Percentiles rank a stretch among this genome's conserved stretches.
Conservation (phyloP, 2,888 invertebrate species). For the Brachylomia viminalis region DNA sequence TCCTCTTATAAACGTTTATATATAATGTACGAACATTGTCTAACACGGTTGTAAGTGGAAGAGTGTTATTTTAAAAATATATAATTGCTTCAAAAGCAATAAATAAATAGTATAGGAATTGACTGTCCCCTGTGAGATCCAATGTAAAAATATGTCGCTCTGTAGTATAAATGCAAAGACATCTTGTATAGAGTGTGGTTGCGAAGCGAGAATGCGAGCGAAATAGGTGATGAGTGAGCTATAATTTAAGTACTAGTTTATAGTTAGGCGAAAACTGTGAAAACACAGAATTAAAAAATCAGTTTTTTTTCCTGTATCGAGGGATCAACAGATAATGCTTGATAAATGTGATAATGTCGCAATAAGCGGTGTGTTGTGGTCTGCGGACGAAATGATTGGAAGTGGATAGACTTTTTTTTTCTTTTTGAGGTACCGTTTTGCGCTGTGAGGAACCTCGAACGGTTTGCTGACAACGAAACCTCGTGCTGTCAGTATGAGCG, state of each 20-base stretch:
- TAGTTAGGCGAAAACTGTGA: conserved; percentile 89
- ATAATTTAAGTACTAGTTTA: conserved; percentile 87
- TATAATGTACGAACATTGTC: conserved; percentile 40
- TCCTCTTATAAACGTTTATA: conserved; percentile 59
- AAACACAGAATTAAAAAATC: conserved; percentile 79
- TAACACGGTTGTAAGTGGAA: conserved; percentile 62
- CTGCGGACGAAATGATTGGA: conserved; percentile 72
- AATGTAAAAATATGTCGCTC: conserved; percentile 85
- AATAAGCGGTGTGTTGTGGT: conserved; percentile 79
- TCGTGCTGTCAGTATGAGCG: conserved; percentile 73
- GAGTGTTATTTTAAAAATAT: conserved; percentile 64
- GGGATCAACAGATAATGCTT: conserved; percentile 85
- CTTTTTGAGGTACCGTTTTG: conserved; percentile 69
- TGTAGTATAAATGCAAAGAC: conserved; percentile 83
- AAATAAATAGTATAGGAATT: conserved; percentile 83
- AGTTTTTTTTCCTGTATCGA: conserved; percentile 85
- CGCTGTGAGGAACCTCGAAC: conserved; percentile 76
- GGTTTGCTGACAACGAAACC: conserved; percentile 86
- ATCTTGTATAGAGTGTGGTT: conserved; percentile 75
- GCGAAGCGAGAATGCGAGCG: conserved; percentile 77
- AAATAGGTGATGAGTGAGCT: conserved; percentile 74
- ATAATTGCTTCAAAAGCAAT: conserved; percentile 79
- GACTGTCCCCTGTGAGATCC: conserved; percentile 85
- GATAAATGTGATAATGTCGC: conserved; percentile 86
- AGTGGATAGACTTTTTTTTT: conserved; percentile 71